A percentile compares a stretch with the other conserved stretches of the same genome.
phyloP scores from a whole-genome alignment of 1,140 invertebrate species.

The Acromyrmex echinatior region DNA sequence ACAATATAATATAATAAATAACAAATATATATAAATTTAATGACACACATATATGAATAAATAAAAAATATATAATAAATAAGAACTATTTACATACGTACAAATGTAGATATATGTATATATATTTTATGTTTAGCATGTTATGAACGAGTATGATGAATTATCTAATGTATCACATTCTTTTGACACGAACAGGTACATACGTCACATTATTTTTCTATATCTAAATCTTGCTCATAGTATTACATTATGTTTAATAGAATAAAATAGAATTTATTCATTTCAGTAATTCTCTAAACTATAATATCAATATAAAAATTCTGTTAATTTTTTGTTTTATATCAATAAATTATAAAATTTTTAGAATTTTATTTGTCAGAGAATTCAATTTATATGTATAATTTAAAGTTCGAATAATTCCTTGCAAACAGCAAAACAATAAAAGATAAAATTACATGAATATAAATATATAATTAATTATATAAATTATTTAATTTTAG shows the following conservation, averaged over 20 bases:
- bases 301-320: too few relatives aligned
- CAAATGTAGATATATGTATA: too few relatives aligned
- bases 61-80: too few relatives aligned
- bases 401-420: neutral
- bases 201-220: neutral
- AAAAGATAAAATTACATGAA: neutral
- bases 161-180: too few relatives aligned
- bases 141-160: neutral
- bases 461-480: neutral
- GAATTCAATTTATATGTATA: neutral
- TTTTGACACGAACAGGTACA: neutral
- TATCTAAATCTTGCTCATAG: neutral
- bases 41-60: too few relatives aligned
- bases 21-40: too few relatives aligned
- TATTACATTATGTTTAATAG: too few relatives aligned
- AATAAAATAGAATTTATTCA: too few relatives aligned
- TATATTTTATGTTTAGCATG: neutral
- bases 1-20: too few relatives aligned
- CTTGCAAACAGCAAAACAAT: neutral
- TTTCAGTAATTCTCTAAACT: too few relatives aligned
- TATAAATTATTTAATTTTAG: neutral
- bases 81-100: too few relatives aligned
- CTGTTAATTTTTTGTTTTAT: too few relatives aligned
- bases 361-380: neutral
- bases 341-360: neutral